A percentile compares a stretch with the other conserved stretches of the same genome.
phyloP scores from a whole-genome alignment of 2,797 vertebrate species.

The Epinephelus coioides region DNA sequence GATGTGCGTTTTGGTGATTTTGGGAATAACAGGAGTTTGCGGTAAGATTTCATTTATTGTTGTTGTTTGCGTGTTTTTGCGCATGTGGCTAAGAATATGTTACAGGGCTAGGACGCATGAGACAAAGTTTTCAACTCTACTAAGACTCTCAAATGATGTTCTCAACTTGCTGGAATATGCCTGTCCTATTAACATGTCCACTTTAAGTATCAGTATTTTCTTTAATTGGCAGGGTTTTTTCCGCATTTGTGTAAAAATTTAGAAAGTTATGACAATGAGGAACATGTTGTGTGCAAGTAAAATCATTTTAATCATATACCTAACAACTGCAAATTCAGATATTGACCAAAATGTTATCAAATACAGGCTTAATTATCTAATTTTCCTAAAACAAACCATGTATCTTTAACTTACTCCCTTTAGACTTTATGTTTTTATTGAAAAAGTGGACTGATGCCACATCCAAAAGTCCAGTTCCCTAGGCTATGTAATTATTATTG shows the following conservation, averaged over 20 bases:
- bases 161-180: neutral
- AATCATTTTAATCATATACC: neutral
- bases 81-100: neutral
- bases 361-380: neutral
- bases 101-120: neutral
- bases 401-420: neutral
- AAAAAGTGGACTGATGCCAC: neutral
- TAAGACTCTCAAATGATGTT: neutral
- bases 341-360: neutral
- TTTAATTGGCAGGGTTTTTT: too few relatives aligned
- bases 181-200: neutral
- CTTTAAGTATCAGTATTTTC: neutral
- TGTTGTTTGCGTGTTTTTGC: neutral
- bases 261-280: neutral
- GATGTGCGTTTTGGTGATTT: conserved; percentile 47
- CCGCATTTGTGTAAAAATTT: neutral
- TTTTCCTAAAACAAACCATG: neutral
- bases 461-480: neutral
- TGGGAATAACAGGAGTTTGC: conserved; percentile 45
- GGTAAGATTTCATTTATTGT: conserved; percentile 52
- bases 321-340: neutral
- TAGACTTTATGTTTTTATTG: neutral
- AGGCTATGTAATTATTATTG: neutral
- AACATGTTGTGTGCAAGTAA: neutral
- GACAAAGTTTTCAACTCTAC: neutral